Percentiles rank a stretch among this genome's conserved stretches.
Conservation (phyloP, 2,888 invertebrate genomes). For the Alitta virens region DNA sequence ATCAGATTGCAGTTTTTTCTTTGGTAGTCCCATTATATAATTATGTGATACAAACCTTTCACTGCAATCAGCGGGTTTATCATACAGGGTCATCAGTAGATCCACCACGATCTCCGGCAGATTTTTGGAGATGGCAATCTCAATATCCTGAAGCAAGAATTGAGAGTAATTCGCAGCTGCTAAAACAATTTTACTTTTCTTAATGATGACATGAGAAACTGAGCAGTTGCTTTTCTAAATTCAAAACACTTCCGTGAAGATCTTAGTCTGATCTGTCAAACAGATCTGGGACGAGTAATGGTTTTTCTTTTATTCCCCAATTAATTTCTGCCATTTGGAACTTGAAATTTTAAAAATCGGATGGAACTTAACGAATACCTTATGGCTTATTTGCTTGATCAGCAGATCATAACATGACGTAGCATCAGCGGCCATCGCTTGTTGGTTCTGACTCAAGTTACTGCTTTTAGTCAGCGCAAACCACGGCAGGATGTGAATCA, state of each 20-base stretch:
- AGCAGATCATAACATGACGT: slow-evolving; percentile 38
- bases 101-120: slow-evolving; percentile 45
- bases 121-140: slow-evolving; percentile 35
- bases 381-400: slow-evolving; percentile 17
- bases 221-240: too few relatives aligned
- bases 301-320: too few relatives aligned
- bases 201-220: too few relatives aligned
- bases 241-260: too few relatives aligned
- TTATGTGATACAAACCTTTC: background rate
- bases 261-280: too few relatives aligned
- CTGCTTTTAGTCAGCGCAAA: slow-evolving; percentile 37
- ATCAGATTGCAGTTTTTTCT: too few relatives aligned
- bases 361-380: too few relatives aligned
- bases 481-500: slow-evolving; percentile 47
- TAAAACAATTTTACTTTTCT: too few relatives aligned
- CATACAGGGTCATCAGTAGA: slow-evolving; percentile 41
- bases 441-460: slow-evolving; percentile 23
- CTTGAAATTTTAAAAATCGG: too few relatives aligned
- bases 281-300: too few relatives aligned
- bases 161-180: background rate
- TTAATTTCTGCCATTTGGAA: too few relatives aligned
- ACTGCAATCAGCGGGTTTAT: slow-evolving; percentile 6
- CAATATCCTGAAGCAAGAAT: slow-evolving; percentile 35
- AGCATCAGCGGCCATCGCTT: slow-evolving; percentile 30
- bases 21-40: too few relatives aligned